phyloP scores from a whole-genome alignment of 2,888 invertebrate species.

The Octodonta nipae region DNA sequence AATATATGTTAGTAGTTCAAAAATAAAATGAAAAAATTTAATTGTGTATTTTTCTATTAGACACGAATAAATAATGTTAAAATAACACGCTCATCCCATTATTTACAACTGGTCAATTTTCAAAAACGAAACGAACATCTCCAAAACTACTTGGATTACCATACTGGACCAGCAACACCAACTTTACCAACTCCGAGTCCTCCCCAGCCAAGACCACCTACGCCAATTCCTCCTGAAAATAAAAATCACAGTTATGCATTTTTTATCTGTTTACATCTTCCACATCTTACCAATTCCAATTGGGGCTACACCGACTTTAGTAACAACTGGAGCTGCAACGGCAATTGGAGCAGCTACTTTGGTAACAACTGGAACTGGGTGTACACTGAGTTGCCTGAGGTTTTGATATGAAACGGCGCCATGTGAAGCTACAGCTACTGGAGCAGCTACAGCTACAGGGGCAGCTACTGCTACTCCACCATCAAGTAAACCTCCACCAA shows the following conservation, averaged over 20 bases:
- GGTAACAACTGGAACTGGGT: not conserved
- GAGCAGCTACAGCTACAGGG: constrained; percentile 1
- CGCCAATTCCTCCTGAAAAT: no score
- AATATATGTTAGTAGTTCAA: no score
- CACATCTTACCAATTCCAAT: not conserved
- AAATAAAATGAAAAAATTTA: no score
- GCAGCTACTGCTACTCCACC: constrained; percentile 1
- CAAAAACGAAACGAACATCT: no score
- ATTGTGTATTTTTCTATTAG: no score
- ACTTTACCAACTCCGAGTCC: no score
- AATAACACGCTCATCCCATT: no score
- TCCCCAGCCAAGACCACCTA: no score
- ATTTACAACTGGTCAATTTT: no score
- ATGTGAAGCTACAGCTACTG: not conserved
- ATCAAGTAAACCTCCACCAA: not conserved
- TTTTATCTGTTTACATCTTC: not conserved
- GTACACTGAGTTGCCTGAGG: not conserved
- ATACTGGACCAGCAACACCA: no score
- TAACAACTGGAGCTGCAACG: not conserved
- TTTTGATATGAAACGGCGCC: constrained; percentile 1
- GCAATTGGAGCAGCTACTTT: not conserved
- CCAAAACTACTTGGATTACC: no score
- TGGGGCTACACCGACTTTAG: not conserved
- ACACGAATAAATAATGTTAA: no score
- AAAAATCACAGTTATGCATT: not conserved